Percentiles rank a stretch among this genome's conserved stretches.
Evolutionary conservation across 2,797 vertebrate species (phyloP).

Genomic region (Sebastes steindachneri): DNA sequence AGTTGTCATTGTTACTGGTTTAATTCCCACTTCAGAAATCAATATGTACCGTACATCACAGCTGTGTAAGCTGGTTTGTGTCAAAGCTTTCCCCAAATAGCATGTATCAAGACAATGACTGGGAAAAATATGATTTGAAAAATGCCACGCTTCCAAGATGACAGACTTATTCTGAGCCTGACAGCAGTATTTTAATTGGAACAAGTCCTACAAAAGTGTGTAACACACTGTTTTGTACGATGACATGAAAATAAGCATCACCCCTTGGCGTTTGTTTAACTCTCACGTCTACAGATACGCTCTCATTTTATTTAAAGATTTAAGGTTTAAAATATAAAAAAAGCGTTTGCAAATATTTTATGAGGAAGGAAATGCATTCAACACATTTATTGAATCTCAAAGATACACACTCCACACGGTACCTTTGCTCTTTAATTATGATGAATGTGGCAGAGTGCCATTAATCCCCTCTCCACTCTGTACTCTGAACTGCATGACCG

Average conservation of each 20-base stretch:
- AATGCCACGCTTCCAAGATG: not conserved
- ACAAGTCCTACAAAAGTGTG: not conserved
- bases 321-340: not conserved
- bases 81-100: not conserved
- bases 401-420: not conserved
- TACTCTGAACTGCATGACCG: not conserved
- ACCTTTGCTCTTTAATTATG: not conserved
- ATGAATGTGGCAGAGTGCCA: not conserved
- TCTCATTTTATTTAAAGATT: too few relatives aligned
- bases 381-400: too few relatives aligned
- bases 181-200: not conserved
- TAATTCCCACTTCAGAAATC: not conserved
- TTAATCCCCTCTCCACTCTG: not conserved
- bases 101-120: not conserved
- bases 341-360: not conserved
- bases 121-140: conserved; percentile 7
- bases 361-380: not conserved
- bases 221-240: not conserved
- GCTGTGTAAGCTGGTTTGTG: not conserved
- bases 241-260: not conserved
- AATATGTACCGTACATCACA: not conserved
- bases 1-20: not conserved
- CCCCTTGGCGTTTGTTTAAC: too few relatives aligned
- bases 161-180: not conserved
- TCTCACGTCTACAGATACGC: too few relatives aligned